Evolutionary conservation across 2,888 invertebrate species (phyloP), one percentile per base, ranked within the genome.

Genomic region (Campopleginae sp.): DNA sequence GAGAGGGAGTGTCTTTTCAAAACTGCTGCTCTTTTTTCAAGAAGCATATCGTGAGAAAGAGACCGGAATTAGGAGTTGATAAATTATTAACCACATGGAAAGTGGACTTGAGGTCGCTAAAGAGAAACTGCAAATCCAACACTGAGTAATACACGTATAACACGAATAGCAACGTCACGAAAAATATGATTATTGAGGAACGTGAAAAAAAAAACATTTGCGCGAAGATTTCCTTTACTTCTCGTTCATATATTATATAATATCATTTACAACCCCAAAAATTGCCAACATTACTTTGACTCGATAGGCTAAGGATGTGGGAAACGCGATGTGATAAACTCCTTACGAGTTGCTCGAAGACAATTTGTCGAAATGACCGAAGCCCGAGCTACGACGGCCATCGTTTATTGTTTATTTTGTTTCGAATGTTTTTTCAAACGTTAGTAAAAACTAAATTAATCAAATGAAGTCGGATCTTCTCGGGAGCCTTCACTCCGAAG

Each of bases 321-420:
- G 14, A 42, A 4, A 23, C 68, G 68, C 14, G 19, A 58, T 58
- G 14, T 14, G 4, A 23, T 46, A 44, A 23, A 23, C n/a, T 68
- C 31, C 78, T 78, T 85, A 85, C 85, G 81, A 44, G 85, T 63
- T 23, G 70, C 17, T 65, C 51, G 74, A 68, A 74, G 81, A 23
- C 44, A 65, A 51, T 70, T 75, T 38, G 63, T 74, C 78, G 72
- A 70, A 17, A 72, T 58, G 12, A 72, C 33, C 70, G 78, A 79
- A 54, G 70, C 70, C 23, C 78, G 44, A 70, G 58, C 70, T 46
- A 70, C 78, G 54, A 61, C 70, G 44, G 78, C 70, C 58, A 58
- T 58, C 27, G 27, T 58, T 58, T 58, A 58, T 58, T 58, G 27
- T 58, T 58, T 58, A 58, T 58, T 58, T 58, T 14, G 27, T 58